phyloP scores from a whole-genome alignment of 2,888 invertebrate species.

The Caenorhabditis sp. region DNA sequence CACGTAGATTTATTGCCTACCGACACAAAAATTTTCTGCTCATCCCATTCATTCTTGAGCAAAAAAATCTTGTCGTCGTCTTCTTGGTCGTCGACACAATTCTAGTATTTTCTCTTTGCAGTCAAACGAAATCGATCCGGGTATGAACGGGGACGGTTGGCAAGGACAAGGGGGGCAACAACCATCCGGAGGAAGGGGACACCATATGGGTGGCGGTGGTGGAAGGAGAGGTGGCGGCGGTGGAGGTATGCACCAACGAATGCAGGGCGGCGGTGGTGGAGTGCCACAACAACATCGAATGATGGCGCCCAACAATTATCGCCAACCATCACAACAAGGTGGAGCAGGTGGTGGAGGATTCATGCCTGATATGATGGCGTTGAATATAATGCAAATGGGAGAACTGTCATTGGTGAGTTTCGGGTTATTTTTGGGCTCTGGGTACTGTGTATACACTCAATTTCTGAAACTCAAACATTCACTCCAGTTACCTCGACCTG shows the following conservation, averaged over 20 bases:
- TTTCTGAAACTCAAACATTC: too few species aligned
- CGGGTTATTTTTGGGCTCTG: too few species aligned
- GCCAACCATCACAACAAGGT: conserved; percentile 17
- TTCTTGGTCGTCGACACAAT: neutral
- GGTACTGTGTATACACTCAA: too few species aligned
- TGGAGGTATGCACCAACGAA: conserved; percentile 9
- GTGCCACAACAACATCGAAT: conserved; percentile 22
- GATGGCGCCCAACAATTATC: conserved; percentile 25
- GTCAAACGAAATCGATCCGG: conserved; percentile 41
- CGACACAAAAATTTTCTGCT: neutral
- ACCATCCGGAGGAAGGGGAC: conserved; percentile 18
- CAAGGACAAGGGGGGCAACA: conserved; percentile 15
- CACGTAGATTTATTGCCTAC: too few species aligned
- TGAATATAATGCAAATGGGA: conserved; percentile 33
- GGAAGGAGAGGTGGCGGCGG: conserved; percentile 9
- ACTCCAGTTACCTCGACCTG: too few species aligned
- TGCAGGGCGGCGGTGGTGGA: conserved; percentile 7
- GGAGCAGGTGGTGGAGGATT: neutral
- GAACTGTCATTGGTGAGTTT: conserved; percentile 26
- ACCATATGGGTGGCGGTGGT: conserved; percentile 38
- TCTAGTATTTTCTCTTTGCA: conserved; percentile 14
- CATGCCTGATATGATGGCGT: conserved; percentile 32
- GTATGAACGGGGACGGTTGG: conserved; percentile 48
- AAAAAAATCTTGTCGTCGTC: too few species aligned
- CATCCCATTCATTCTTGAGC: neutral